phyloP scores from a whole-genome alignment of 1,140 invertebrate genomes.

The Neelides sp. region DNA sequence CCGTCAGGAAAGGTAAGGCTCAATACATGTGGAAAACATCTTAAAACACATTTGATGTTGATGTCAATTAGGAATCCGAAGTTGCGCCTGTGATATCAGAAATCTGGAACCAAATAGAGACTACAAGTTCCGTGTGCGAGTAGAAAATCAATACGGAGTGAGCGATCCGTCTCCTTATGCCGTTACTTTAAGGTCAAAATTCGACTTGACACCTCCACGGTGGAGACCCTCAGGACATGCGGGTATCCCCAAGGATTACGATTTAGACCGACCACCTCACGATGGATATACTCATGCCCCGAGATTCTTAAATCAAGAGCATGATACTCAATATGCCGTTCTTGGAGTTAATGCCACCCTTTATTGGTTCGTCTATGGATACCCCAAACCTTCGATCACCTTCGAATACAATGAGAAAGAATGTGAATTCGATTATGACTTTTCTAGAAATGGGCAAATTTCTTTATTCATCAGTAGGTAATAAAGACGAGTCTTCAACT shows the following conservation, averaged over 20 bases:
- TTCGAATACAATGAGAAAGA: slow-evolving; percentile 38
- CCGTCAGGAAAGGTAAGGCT: slow-evolving; percentile 50
- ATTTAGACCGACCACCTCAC: slow-evolving; percentile 69
- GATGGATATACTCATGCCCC: slow-evolving; percentile 58
- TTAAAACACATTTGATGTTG: slow-evolving; percentile 4
- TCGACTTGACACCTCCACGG: slow-evolving; percentile 64
- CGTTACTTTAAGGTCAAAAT: slow-evolving; percentile 54
- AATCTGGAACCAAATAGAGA: slow-evolving; percentile 73
- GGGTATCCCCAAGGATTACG: slow-evolving; percentile 71
- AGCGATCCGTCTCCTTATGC: slow-evolving; percentile 84
- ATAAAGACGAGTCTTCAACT: slow-evolving; percentile 28
- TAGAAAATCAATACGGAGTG: slow-evolving; percentile 92
- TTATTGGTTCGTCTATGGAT: slow-evolving; percentile 85
- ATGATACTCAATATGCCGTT: slow-evolving; percentile 63
- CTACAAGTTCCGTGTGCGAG: slow-evolving; percentile 83
- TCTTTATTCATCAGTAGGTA: slow-evolving; percentile 60
- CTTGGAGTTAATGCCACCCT: slow-evolving; percentile 55
- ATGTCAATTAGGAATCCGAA: slow-evolving; percentile 47
- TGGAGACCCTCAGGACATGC: slow-evolving; percentile 56
- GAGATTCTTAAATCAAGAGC: slow-evolving; percentile 66
- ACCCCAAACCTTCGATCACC: slow-evolving; percentile 51
- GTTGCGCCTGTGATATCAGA: slow-evolving; percentile 68
- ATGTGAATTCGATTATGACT: slow-evolving; percentile 9
- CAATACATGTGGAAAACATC: neutral
- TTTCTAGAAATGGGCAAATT: slow-evolving; percentile 9